Evolutionary conservation across 2,888 invertebrate species (phyloP).

Genomic region (Lepetodrilus schrolli): DNA sequence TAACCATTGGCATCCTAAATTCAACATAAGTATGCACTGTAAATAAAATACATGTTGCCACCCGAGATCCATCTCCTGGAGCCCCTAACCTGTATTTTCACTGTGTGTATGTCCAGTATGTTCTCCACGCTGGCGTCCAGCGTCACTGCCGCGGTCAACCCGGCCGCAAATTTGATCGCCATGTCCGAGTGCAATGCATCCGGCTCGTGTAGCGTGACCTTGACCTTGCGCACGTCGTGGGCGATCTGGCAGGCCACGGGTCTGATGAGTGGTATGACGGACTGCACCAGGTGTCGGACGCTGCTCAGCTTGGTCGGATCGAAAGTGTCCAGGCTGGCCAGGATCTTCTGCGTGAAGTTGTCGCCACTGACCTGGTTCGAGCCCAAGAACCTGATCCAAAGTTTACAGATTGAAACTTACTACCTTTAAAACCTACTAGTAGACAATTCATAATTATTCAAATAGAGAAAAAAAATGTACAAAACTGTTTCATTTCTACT

Average conservation of each 20-base stretch:
- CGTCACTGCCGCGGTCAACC: constrained; percentile 89
- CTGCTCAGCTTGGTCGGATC: constrained; percentile 62
- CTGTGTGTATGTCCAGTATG: constrained; percentile 82
- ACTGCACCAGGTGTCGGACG: constrained; percentile 58
- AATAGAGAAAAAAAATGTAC: too few species aligned
- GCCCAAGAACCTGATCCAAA: constrained; percentile 74
- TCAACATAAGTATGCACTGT: background rate
- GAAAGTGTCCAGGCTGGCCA: constrained; percentile 79
- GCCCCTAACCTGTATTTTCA: constrained; percentile 89
- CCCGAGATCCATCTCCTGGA: too few species aligned
- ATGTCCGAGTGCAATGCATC: constrained; percentile 84
- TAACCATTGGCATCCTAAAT: background rate
- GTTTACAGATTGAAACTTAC: too few species aligned
- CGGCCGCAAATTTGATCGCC: constrained; percentile 92
- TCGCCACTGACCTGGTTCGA: constrained; percentile 82
- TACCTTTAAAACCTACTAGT: too few species aligned
- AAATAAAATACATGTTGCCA: background rate
- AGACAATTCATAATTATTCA: too few species aligned
- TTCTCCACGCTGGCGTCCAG: constrained; percentile 90
- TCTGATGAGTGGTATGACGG: constrained; percentile 54
- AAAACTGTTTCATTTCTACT: too few species aligned
- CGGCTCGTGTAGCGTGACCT: constrained; percentile 85
- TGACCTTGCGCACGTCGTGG: constrained; percentile 63
- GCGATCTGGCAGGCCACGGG: constrained; percentile 49
- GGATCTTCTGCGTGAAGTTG: constrained; percentile 86